Percentiles rank a stretch among this genome's conserved stretches.
These are phyloP conservation scores for Yponomeuta plumbellus DNA, from an alignment of 2,888 invertebrate genomes.

Conservation along the genomic window DNA sequence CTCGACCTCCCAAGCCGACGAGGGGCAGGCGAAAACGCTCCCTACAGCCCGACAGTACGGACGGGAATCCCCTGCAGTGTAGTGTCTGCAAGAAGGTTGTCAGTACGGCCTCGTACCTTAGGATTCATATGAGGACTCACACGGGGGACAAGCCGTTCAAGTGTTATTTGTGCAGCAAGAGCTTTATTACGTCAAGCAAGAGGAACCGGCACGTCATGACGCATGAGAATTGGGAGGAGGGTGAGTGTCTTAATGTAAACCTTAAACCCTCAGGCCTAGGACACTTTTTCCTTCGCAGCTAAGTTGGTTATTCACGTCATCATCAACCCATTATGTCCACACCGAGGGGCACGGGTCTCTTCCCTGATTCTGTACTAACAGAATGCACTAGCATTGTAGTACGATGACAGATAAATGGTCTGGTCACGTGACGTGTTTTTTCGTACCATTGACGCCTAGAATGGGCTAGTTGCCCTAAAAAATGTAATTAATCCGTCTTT, in stretches of 20 bases:
- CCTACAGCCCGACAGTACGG: conserved; percentile 16
- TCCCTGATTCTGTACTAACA: too few species aligned
- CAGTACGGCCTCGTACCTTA: conserved; percentile 50
- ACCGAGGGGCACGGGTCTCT: too few species aligned
- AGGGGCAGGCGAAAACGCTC: neutral
- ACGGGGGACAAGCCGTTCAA: conserved; percentile 59
- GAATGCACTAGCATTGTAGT: too few species aligned
- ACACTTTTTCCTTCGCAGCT: too few species aligned
- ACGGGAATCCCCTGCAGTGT: conserved; percentile 33
- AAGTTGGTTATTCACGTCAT: too few species aligned
- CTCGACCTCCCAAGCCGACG: neutral
- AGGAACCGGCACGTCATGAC: conserved; percentile 63
- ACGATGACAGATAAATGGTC: too few species aligned
- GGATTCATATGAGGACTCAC: conserved; percentile 59
- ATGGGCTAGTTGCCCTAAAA: too few species aligned
- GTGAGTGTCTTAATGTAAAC: conserved; percentile 31
- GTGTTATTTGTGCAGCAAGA: conserved; percentile 50
- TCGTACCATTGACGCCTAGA: too few species aligned
- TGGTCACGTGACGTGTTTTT: too few species aligned
- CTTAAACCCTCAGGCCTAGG: too few species aligned
- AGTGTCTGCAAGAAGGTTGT: conserved; percentile 49
- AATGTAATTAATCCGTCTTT: too few species aligned
- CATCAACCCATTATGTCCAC: too few species aligned
- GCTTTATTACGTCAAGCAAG: conserved; percentile 62
- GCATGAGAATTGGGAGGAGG: conserved; percentile 46